Percentiles rank a stretch among this genome's conserved stretches.
These are phyloP conservation scores for Megalops atlanticus DNA, from an alignment of 2,113 vertebrate genomes.

Conservation along the genomic window DNA sequence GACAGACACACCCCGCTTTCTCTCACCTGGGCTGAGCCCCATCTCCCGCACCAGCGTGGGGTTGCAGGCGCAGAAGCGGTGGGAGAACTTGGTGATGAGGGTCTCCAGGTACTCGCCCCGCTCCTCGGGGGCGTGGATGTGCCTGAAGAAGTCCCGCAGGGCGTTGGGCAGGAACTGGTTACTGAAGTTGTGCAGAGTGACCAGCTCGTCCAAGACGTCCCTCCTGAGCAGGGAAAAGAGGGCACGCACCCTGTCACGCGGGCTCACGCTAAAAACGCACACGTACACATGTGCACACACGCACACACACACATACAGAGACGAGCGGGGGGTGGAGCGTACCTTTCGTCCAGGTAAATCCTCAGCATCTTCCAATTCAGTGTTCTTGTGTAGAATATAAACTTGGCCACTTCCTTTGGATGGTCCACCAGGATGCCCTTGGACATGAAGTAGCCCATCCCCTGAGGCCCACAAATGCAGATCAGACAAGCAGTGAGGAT, in stretches of 20 bases:
- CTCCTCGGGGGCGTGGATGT: conserved; percentile 97
- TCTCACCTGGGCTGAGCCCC: conserved; percentile 95
- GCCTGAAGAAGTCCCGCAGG: conserved; percentile 95
- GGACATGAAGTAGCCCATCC: conserved; percentile 95
- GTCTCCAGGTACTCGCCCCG: conserved; percentile 98
- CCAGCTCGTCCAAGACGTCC: conserved; percentile 95
- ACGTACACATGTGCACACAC: too few relatives aligned
- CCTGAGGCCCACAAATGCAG: conserved; percentile 64
- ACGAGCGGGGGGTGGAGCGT: conserved; percentile 3
- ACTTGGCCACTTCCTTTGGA: conserved; percentile 93
- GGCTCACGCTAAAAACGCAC: too few relatives aligned
- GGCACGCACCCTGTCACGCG: too few relatives aligned
- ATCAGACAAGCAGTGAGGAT: background rate
- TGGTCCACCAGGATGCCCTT: conserved; percentile 92
- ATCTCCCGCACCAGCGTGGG: conserved; percentile 87
- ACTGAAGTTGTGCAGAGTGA: conserved; percentile 97
- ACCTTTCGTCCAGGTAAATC: conserved; percentile 97
- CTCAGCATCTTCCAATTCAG: conserved; percentile 98
- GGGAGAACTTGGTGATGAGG: conserved; percentile 98
- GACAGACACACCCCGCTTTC: background rate
- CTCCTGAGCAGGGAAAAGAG: conserved; percentile 72
- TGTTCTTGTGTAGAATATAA: conserved; percentile 96
- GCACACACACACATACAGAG: background rate
- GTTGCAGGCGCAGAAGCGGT: conserved; percentile 96
- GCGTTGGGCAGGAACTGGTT: conserved; percentile 98